Evolutionary conservation across 2,797 vertebrate species (phyloP).

Genomic region (Acanthopagrus latus): DNA sequence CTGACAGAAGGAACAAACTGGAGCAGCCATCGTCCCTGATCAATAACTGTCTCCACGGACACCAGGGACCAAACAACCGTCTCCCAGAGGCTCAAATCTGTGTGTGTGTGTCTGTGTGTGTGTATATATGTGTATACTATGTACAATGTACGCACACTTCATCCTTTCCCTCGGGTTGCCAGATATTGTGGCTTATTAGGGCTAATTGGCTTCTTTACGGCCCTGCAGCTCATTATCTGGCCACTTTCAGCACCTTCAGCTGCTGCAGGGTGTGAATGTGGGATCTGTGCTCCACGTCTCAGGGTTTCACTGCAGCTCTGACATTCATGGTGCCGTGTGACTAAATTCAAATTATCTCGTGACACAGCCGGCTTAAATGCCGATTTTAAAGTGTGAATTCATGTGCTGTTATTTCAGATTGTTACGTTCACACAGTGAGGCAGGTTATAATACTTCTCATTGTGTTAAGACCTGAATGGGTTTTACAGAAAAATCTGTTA

Average conservation of each 20-base stretch:
- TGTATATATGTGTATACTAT: constrained; percentile 11
- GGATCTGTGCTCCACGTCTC: not conserved
- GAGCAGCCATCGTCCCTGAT: constrained; percentile 41
- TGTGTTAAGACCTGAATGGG: too few relatives aligned
- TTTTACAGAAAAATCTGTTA: too few relatives aligned
- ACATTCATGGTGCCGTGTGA: not conserved
- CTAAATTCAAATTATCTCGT: constrained; percentile 1
- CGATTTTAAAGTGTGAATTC: constrained; percentile 2
- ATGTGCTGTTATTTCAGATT: not conserved
- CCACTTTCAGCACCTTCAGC: constrained; percentile 19
- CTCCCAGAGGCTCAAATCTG: constrained; percentile 16
- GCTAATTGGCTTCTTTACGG: constrained; percentile 71
- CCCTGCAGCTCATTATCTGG: constrained; percentile 59
- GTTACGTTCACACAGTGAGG: too few relatives aligned
- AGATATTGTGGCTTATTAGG: constrained; percentile 53
- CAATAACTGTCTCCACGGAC: constrained; percentile 43
- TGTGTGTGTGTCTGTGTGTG: not conserved
- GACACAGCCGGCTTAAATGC: not conserved
- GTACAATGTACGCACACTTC: not conserved
- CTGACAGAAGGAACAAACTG: constrained; percentile 43
- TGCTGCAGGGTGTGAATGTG: constrained; percentile 23
- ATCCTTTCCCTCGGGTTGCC: constrained; percentile 28
- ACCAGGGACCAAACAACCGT: constrained; percentile 16
- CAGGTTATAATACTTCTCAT: too few relatives aligned
- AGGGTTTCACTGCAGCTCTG: constrained; percentile 1